Percentiles rank a stretch among this genome's conserved stretches.
phyloP scores from a whole-genome alignment of 1,140 invertebrate species.

The Drosophila fuyamai region DNA sequence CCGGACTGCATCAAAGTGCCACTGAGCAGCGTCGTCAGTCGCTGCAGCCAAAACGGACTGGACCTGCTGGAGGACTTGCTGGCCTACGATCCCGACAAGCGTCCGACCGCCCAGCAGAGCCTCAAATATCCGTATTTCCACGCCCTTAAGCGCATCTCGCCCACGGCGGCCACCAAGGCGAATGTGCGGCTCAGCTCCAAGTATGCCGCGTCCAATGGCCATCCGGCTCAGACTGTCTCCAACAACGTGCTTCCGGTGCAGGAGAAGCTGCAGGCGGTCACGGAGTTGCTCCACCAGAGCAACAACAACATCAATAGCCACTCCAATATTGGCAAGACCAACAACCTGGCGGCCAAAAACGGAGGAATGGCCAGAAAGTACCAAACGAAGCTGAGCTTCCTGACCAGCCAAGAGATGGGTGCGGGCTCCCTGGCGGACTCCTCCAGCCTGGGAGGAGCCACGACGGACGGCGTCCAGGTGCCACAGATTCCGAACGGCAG shows the following conservation, averaged over 20 bases:
- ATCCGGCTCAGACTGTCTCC: slow-evolving; percentile 54
- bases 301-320: slow-evolving; percentile 58
- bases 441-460: slow-evolving; percentile 32
- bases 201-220: slow-evolving; percentile 51
- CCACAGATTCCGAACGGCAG: slow-evolving; percentile 24
- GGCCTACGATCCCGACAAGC: slow-evolving; percentile 95
- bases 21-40: slow-evolving; percentile 92
- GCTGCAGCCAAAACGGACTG: slow-evolving; percentile 92
- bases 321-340: slow-evolving; percentile 42
- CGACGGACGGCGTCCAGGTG: slow-evolving; percentile 5
- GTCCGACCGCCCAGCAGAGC: slow-evolving; percentile 95
- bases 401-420: slow-evolving; percentile 53
- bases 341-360: slow-evolving; percentile 55
- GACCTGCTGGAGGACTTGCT: slow-evolving; percentile 94
- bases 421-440: slow-evolving; percentile 22
- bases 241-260: slow-evolving; percentile 83
- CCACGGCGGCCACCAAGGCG: slow-evolving; percentile 84
- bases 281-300: slow-evolving; percentile 71
- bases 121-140: slow-evolving; percentile 94
- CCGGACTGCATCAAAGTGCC: slow-evolving; percentile 93
- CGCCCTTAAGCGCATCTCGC: slow-evolving; percentile 85
- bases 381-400: slow-evolving; percentile 65
- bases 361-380: slow-evolving; percentile 60
- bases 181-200: slow-evolving; percentile 71
- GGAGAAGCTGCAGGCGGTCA: slow-evolving; percentile 78